phyloP scores from a whole-genome alignment of 2,797 vertebrate genomes.

The Ciconia nigra region DNA sequence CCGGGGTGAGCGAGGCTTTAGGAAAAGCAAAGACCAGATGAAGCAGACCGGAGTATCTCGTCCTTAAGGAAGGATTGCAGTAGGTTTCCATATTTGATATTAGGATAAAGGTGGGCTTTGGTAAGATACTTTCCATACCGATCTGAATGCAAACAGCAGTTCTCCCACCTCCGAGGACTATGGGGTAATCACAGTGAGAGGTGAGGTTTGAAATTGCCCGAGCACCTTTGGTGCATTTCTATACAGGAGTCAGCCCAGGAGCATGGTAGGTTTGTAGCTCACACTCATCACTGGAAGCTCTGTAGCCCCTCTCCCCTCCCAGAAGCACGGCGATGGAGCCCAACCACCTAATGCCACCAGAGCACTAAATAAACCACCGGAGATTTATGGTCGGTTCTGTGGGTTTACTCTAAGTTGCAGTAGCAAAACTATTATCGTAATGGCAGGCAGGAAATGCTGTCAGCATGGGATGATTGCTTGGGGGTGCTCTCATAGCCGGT shows the following conservation, averaged over 20 bases:
- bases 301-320: not conserved
- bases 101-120: not conserved
- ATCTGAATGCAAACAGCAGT: accelerated
- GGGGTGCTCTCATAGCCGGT: not conserved
- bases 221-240: not conserved
- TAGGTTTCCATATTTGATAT: not conserved
- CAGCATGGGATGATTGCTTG: accelerated
- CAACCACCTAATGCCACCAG: accelerated
- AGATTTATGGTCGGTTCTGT: too few species aligned
- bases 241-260: not conserved
- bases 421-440: not conserved
- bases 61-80: not conserved
- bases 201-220: not conserved
- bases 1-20: accelerated
- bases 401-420: not conserved
- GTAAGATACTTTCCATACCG: accelerated
- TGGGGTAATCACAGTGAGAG: accelerated
- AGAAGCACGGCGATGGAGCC: not conserved
- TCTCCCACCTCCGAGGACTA: not conserved
- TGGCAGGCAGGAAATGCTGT: too few species aligned
- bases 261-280: accelerated
- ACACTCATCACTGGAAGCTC: not conserved
- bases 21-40: not conserved
- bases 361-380: not conserved
- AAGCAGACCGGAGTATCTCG: accelerated